A percentile compares a stretch with the other conserved stretches of the same genome.
Evolutionary conservation across 2,888 invertebrate genomes (phyloP).

Genomic region (Gasteruption jaculator): DNA sequence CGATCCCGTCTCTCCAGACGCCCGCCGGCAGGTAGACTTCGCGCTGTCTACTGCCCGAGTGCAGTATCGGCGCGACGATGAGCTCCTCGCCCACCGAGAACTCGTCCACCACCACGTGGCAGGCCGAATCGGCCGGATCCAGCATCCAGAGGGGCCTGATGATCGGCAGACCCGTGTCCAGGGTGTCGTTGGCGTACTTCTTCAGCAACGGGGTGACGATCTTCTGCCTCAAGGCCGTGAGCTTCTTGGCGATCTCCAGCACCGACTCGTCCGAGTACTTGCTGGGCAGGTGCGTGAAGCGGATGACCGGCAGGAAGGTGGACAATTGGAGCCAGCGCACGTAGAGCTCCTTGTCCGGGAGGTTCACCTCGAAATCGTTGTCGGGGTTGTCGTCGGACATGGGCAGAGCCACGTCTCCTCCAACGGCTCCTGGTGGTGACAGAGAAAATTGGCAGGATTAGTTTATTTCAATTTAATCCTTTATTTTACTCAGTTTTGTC

Average conservation of each 20-base stretch:
- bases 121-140: slow-evolving; percentile 73
- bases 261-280: slow-evolving; percentile 79
- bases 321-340: slow-evolving; percentile 83
- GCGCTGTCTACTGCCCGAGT: slow-evolving; percentile 64
- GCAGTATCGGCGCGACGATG: slow-evolving; percentile 83
- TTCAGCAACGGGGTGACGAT: slow-evolving; percentile 72
- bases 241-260: slow-evolving; percentile 70
- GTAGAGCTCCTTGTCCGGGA: slow-evolving; percentile 79
- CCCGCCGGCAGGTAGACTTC: slow-evolving; percentile 89
- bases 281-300: slow-evolving; percentile 86
- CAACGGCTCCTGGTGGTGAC: slow-evolving; percentile 94
- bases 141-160: slow-evolving; percentile 89
- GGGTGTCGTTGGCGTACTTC: slow-evolving; percentile 72
- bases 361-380: slow-evolving; percentile 65
- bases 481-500: no score
- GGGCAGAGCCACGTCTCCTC: slow-evolving; percentile 76
- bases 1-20: slow-evolving; percentile 89
- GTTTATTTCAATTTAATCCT: no score
- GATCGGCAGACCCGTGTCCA: slow-evolving; percentile 78
- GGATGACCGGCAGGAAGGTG: slow-evolving; percentile 86
- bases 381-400: slow-evolving; percentile 64
- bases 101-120: slow-evolving; percentile 75
- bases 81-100: slow-evolving; percentile 87
- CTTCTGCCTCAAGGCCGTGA: slow-evolving; percentile 71
- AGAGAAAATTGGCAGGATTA: no score